These are phyloP conservation scores for Willisornis vidua DNA, from an alignment of 2,113 vertebrate genomes.

Conservation along the genomic window DNA sequence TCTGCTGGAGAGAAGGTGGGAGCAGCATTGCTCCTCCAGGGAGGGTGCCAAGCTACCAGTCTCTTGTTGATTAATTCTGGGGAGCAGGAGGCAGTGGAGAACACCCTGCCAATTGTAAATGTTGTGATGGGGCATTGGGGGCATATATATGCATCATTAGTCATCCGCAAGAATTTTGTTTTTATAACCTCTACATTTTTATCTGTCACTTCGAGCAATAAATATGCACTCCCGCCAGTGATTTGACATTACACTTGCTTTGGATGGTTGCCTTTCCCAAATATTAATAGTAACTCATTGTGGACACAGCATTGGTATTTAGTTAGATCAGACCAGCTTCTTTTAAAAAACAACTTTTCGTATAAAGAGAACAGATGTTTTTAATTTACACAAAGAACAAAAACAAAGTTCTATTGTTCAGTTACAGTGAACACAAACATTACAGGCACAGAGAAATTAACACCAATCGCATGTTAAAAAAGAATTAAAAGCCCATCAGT, in stretches of 20 bases:
- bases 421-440: conserved; percentile 56
- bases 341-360: conserved; percentile 67
- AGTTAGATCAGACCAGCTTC: conserved; percentile 73
- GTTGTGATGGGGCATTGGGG: conserved; percentile 53
- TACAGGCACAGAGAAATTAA: conserved; percentile 55
- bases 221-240: conserved; percentile 72
- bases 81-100: conserved; percentile 2
- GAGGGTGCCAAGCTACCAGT: conserved; percentile 49
- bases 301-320: conserved; percentile 74
- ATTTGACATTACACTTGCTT: conserved; percentile 75
- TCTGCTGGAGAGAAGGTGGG: neutral
- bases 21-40: neutral
- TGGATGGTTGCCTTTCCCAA: conserved; percentile 72
- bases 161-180: conserved; percentile 72
- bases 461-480: neutral
- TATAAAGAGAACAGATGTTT: conserved; percentile 67
- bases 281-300: conserved; percentile 81
- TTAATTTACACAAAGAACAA: conserved; percentile 68
- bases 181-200: conserved; percentile 78
- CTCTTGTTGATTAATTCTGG: conserved; percentile 12
- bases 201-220: conserved; percentile 76
- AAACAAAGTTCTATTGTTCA: conserved; percentile 66
- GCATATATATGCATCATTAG: conserved; percentile 64
- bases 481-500: neutral
- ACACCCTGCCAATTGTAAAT: conserved; percentile 30